A percentile compares a stretch with the other conserved stretches of the same genome.
phyloP scores from a whole-genome alignment of 2,797 vertebrate genomes.

The Neoniphon sammara region DNA sequence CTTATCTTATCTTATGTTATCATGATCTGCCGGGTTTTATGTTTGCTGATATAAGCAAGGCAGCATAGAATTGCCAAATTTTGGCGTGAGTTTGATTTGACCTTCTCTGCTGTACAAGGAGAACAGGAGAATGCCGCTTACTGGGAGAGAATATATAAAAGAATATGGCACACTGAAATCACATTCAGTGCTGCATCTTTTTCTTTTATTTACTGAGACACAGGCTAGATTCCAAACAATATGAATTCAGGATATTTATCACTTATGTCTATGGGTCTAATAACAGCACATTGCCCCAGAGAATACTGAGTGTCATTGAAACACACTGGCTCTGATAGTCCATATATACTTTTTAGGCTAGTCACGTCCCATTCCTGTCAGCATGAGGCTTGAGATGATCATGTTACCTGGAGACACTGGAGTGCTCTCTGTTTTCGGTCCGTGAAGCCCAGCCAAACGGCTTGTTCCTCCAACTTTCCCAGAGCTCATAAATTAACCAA shows the following conservation, averaged over 20 bases:
- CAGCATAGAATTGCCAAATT: no score
- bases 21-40: no score
- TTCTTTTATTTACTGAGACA: no score
- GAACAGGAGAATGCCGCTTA: no score
- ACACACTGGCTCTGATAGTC: not conserved
- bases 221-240: no score
- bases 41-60: no score
- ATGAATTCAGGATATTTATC: not conserved
- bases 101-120: no score
- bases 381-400: slow-evolving; percentile 22
- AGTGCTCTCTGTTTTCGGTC: slow-evolving; percentile 27
- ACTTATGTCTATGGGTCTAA: slow-evolving; percentile 7
- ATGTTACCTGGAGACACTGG: slow-evolving; percentile 54
- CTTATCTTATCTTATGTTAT: no score
- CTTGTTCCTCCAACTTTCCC: slow-evolving; percentile 10
- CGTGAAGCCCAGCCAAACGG: slow-evolving; percentile 8
- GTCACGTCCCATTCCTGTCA: slow-evolving; percentile 38
- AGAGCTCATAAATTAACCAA: slow-evolving; percentile 31
- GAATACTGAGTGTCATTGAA: not conserved
- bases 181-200: no score
- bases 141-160: no score
- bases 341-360: slow-evolving; percentile 15
- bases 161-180: no score
- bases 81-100: no score
- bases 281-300: slow-evolving; percentile 19